Evolutionary conservation across 2,113 vertebrate genomes (phyloP), one percentile per base, ranked within the genome.

Genomic region (Meriones unguiculatus): DNA sequence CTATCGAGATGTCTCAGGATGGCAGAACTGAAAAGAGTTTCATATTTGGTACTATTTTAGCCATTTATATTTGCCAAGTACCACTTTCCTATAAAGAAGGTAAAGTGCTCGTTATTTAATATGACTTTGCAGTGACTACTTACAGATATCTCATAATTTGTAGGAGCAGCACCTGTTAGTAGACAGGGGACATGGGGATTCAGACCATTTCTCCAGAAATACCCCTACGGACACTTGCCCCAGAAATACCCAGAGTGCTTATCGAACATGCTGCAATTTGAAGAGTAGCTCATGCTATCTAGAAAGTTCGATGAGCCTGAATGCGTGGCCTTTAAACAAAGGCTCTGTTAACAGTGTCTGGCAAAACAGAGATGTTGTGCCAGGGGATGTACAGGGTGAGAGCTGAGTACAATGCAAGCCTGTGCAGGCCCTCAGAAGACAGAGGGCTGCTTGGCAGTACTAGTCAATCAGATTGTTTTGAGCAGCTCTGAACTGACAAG

Each of bases 11-110:
- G 25, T 86, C 52, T 92, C 70, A 76, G 75, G 57, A 38, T 62
- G 82, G 59, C 86, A 57, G 73, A 65, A 72, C 65, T 92, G 70
- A 96, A 91, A 90, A 87, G 46, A 90, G 81, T 91, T 96, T 85
- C 14, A 6, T 67, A 77, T 91, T 90, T 28, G 24, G 54, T 64
- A 32, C 50, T 87, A 7, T 94, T 84, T 93, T n/a, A 90, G 38
- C 77, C 85, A 89, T 96, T 77, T 18, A 2, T 72, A 80, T 94
- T 92, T 24, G 15, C 35, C 87, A 93, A 84, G 38, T 64, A 32
- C 52, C 73, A 7, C 70, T 92, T 87, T 92, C 69, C 41, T 69
- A 84, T 38, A 30, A 81, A 69, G 13, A 28, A 50, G 7, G 59
- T 59, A 76, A 81, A 84, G 82, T 80, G 10, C n/a, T 90, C 41